Percentiles rank a stretch among this genome's conserved stretches.
phyloP scores from a whole-genome alignment of 1,140 invertebrate genomes.

The Palaemon carinicauda region DNA sequence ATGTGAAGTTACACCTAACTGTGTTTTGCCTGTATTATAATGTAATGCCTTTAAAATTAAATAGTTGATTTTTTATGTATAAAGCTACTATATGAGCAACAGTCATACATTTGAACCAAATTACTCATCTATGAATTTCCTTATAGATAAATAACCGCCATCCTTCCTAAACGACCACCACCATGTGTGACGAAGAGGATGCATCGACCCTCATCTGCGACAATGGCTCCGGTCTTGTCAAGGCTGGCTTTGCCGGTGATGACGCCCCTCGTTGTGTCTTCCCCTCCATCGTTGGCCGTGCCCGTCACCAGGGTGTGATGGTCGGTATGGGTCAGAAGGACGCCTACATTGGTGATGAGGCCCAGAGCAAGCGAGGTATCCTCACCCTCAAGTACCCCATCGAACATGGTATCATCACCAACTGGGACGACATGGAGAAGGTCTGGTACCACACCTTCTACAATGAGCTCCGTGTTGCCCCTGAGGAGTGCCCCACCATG shows the following conservation, averaged over 20 bases:
- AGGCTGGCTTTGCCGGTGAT: conserved; percentile 77
- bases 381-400: conserved; percentile 93
- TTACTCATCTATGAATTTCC: too few relatives aligned
- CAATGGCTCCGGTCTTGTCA: conserved; percentile 75
- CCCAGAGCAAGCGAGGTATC: conserved; percentile 90
- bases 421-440: conserved; percentile 98
- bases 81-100: too few relatives aligned
- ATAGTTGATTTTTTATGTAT: too few relatives aligned
- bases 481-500: conserved; percentile 74
- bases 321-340: conserved; percentile 96
- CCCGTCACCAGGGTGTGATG: conserved; percentile 79
- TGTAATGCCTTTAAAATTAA: too few relatives aligned
- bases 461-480: conserved; percentile 94
- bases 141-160: too few relatives aligned
- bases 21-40: too few relatives aligned
- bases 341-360: conserved; percentile 90
- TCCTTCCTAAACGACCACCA: too few relatives aligned
- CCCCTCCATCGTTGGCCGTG: conserved; percentile 75
- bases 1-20: too few relatives aligned
- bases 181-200: too few relatives aligned
- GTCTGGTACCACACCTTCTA: conserved; percentile 97
- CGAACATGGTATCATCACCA: conserved; percentile 94
- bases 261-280: conserved; percentile 94
- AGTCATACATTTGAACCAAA: too few relatives aligned
- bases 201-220: too few relatives aligned